These are phyloP conservation scores for Drosophila siamana DNA, from an alignment of 2,888 invertebrate species.

Conservation along the genomic window DNA sequence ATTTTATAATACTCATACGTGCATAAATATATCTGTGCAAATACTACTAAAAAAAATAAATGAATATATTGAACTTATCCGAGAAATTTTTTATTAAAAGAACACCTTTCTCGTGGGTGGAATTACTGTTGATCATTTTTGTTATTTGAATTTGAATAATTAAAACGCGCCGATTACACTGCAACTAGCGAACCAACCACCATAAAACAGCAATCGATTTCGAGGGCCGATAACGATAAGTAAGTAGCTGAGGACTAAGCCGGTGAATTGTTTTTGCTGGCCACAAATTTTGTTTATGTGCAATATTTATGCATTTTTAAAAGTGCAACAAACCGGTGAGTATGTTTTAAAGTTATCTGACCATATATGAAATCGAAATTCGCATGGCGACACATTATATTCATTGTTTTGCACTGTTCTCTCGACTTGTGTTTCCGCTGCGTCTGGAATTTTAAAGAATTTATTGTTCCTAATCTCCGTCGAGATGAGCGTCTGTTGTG, in stretches of 20 bases:
- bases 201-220: conserved; percentile 19
- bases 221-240: background rate
- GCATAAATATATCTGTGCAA: background rate
- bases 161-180: background rate
- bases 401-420: too few relatives aligned
- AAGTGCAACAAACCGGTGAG: background rate
- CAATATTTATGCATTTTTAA: conserved; percentile 10
- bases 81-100: background rate
- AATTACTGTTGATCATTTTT: background rate
- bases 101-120: background rate
- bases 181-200: background rate
- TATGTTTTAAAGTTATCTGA: too few relatives aligned
- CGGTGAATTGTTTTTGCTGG: conserved; percentile 29
- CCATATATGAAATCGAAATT: background rate
- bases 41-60: too few relatives aligned
- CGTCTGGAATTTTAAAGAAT: background rate
- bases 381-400: background rate
- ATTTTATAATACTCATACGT: background rate
- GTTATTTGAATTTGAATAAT: background rate
- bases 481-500: conserved; percentile 46
- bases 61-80: too few relatives aligned
- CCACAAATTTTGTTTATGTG: conserved; percentile 16
- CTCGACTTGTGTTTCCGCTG: background rate
- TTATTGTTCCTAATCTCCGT: conserved; percentile 7
- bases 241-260: conserved; percentile 10